These are phyloP conservation scores for Chironomus tepperi DNA, from an alignment of 1,140 invertebrate genomes.

Conservation along the genomic window DNA sequence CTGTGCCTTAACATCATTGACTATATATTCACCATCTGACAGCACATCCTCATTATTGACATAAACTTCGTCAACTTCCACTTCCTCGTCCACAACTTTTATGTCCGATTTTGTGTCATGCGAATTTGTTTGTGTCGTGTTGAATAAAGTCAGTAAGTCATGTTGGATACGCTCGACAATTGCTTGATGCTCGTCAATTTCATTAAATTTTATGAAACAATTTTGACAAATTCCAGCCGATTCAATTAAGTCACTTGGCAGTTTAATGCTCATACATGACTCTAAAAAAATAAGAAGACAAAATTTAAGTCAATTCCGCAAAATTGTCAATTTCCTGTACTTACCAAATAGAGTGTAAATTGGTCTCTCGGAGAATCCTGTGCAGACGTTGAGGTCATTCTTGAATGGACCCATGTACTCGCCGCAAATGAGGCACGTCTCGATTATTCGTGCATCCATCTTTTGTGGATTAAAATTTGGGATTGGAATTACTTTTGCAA, in stretches of 20 bases:
- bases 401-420: slow-evolving; percentile 1
- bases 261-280: background rate
- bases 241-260: background rate
- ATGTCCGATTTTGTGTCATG: background rate
- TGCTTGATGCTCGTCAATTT: background rate
- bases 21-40: background rate
- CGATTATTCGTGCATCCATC: background rate
- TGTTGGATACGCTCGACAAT: background rate
- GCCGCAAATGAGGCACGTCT: background rate
- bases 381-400: background rate
- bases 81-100: background rate
- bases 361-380: background rate
- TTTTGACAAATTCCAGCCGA: slow-evolving; percentile 15
- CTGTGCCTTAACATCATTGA: background rate
- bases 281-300: background rate
- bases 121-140: background rate
- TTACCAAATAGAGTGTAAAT: background rate
- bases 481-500: too few species aligned
- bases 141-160: background rate
- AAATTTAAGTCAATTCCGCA: background rate
- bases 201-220: slow-evolving; percentile 19
- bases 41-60: background rate
- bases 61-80: background rate
- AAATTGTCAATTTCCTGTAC: background rate
- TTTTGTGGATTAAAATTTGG: too few species aligned